phyloP scores from a whole-genome alignment of 2,113 vertebrate species.

The Typhlomys cinereus region DNA sequence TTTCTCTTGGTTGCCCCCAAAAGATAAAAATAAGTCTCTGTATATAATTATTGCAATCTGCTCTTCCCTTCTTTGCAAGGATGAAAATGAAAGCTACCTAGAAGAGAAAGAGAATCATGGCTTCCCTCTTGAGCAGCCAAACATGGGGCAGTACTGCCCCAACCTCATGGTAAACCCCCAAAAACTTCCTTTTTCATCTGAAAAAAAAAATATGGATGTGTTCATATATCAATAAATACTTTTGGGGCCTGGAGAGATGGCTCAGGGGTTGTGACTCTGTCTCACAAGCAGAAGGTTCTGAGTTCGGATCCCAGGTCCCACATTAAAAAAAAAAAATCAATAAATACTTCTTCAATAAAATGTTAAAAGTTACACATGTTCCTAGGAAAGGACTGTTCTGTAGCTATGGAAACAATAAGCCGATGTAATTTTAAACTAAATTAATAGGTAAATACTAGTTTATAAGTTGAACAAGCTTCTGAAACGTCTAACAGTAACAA shows the following conservation, averaged over 20 bases:
- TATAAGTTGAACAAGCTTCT: background rate
- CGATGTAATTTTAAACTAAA: constrained; percentile 40
- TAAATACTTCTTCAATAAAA: constrained; percentile 11
- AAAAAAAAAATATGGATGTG: background rate
- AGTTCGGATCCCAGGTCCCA: too few relatives aligned
- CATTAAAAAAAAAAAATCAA: too few relatives aligned
- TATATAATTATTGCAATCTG: background rate
- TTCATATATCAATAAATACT: constrained; percentile 19
- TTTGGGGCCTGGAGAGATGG: too few relatives aligned
- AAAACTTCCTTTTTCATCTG: background rate
- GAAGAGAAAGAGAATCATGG: background rate
- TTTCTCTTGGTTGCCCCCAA: background rate
- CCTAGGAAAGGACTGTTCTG: background rate
- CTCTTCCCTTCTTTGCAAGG: background rate
- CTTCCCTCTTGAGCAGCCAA: background rate
- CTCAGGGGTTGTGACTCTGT: too few relatives aligned
- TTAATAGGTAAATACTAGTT: background rate
- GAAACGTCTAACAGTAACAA: background rate
- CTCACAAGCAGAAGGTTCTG: too few relatives aligned
- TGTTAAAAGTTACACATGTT: constrained; percentile 10
- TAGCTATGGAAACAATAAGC: background rate
- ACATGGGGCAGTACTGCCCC: background rate
- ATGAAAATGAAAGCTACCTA: background rate
- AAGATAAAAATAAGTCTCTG: constrained; percentile 19
- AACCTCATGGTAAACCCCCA: background rate